Evolutionary conservation across 64 coral and sea anemone species (phyloP), one percentile per base, ranked within the genome.

Genomic region (Montipora sp.): DNA sequence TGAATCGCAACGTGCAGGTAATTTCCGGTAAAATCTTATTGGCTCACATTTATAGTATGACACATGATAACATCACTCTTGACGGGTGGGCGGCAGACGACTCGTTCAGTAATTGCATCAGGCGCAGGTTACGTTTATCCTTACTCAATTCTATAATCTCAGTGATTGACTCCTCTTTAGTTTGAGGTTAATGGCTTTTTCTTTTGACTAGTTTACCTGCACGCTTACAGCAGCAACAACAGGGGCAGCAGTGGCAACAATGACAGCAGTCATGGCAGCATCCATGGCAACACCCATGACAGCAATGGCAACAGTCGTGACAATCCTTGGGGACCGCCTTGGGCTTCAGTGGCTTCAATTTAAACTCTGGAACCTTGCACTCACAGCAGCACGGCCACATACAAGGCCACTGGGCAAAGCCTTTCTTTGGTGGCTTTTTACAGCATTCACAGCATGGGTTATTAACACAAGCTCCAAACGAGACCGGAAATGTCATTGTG

Each of bases 331-430:
- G 82, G 36, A 85, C 82, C 18, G 72, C 63, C 27, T 91, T 91
- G 14, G 80, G 58, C 55, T 84, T 92, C 72, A 85, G 70, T 76
- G 71, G 80, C 43, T 92, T 92, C 44, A 48, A 51, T 84, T 81
- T 75, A 77, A 83, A 73, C 44, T 92, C 59, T 8, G 90, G 82
- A 77, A 92, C 90, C 21, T 92, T 92, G 70, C 80, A 92, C 5
- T 92, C 82, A 18, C 90, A 84, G 46, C 80, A 92, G 90, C 91
- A 93, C 2, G 91, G 91, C 91, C 91, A 93, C 76, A 93, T 72
- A 21, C 91, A 93, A 8, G 91, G 91, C 83, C 83, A 93, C 61
- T 93, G 84, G 23, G 83, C 87, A 8, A 70, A 71, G 0, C 91
- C 91, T 51, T 87, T 87, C 19, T 51, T 75, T 3, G 75, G 83